Conservation (phyloP, 2,888 invertebrate species). For the Fragum fragum region DNA sequence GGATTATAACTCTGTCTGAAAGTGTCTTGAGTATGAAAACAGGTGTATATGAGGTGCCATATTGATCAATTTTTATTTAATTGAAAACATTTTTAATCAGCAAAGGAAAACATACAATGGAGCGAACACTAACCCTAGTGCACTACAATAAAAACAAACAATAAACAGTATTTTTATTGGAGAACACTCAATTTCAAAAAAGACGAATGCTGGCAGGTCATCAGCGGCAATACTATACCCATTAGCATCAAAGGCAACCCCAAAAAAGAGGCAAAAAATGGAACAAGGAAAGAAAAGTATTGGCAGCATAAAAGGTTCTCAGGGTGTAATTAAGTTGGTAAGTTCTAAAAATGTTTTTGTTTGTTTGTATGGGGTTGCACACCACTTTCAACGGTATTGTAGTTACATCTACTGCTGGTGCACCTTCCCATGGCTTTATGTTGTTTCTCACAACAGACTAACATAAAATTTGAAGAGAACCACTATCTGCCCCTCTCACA, state of each 20-base stretch:
- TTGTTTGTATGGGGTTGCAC: no score
- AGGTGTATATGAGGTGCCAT: not conserved
- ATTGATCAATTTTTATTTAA: constrained; percentile 43
- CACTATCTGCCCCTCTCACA: no score
- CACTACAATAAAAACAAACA: constrained; percentile 33
- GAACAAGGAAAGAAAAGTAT: not conserved
- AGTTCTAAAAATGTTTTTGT: no score
- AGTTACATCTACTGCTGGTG: no score
- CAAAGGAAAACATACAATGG: constrained; percentile 49
- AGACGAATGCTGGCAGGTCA: constrained; percentile 34
- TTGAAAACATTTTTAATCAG: constrained; percentile 53
- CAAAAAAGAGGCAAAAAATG: constrained; percentile 14
- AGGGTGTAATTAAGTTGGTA: constrained; percentile 28
- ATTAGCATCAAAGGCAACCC: constrained; percentile 1
- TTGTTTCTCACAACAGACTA: no score
- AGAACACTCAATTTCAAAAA: constrained; percentile 42
- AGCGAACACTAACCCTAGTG: constrained; percentile 47
- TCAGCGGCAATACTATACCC: constrained; percentile 9
- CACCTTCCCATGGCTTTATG: no score
- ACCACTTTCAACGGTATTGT: no score
- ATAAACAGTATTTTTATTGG: constrained; percentile 45
- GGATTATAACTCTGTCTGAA: constrained; percentile 33
- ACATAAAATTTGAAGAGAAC: no score
- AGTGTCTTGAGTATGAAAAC: not conserved
- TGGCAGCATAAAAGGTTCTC: constrained; percentile 37